Conservation (phyloP, 2,113 vertebrate genomes). For the Baryphthengus martii region DNA sequence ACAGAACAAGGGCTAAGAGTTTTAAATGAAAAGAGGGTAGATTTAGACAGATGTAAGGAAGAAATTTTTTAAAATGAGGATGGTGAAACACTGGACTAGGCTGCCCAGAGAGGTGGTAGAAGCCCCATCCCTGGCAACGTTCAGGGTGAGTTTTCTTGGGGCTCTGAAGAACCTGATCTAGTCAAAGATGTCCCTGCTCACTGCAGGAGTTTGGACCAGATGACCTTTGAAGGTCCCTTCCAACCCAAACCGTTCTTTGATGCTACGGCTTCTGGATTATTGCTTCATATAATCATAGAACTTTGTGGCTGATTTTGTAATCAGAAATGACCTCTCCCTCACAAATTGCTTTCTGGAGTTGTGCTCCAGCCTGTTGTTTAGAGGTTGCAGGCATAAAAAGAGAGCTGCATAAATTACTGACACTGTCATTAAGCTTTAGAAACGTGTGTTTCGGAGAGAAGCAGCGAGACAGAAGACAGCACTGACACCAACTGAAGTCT, state of each 20-base stretch:
- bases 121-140: too few species aligned
- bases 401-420: background rate
- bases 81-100: too few species aligned
- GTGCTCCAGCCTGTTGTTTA: background rate
- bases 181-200: background rate
- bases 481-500: background rate
- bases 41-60: too few species aligned
- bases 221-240: background rate
- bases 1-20: too few species aligned
- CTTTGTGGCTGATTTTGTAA: background rate
- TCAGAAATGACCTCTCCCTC: background rate
- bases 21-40: too few species aligned
- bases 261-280: background rate
- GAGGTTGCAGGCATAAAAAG: background rate
- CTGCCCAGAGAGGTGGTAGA: too few species aligned
- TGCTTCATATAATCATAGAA: background rate
- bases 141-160: background rate
- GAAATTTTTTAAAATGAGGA: too few species aligned
- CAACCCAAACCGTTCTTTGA: background rate
- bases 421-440: background rate
- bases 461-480: background rate
- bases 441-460: background rate
- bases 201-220: background rate
- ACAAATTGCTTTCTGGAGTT: background rate
- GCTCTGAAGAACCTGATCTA: background rate